These are phyloP conservation scores for Stomorhina lunata DNA, from an alignment of 2,888 invertebrate genomes.

Conservation along the genomic window DNA sequence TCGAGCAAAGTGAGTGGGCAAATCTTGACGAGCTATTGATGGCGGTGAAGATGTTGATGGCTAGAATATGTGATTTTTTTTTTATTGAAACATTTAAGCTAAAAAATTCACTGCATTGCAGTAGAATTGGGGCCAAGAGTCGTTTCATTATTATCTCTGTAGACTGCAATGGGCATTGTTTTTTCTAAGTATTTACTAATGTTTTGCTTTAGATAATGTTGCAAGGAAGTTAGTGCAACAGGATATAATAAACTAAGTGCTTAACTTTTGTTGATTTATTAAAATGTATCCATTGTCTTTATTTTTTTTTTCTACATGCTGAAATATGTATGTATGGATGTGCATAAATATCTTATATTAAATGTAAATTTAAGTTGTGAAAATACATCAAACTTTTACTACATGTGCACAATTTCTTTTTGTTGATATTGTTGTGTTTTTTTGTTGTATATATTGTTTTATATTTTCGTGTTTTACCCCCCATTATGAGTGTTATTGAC, in stretches of 20 bases:
- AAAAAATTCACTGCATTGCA: conserved; percentile 52
- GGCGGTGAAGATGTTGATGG: background rate
- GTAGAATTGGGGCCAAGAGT: conserved; percentile 61
- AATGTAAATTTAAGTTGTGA: conserved; percentile 45
- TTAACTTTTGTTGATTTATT: conserved; percentile 24
- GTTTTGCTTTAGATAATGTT: background rate
- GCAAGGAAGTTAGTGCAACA: conserved; percentile 23
- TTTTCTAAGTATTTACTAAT: background rate
- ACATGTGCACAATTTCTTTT: background rate
- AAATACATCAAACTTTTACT: conserved; percentile 41
- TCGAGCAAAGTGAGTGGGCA: conserved; percentile 4
- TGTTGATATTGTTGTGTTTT: background rate
- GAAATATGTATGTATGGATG: too few species aligned
- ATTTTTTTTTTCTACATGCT: background rate
- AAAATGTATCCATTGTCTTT: conserved; percentile 19
- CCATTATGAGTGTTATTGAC: conserved; percentile 62
- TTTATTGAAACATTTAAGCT: background rate
- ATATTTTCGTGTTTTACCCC: conserved; percentile 29
- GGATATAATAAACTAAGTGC: conserved; percentile 15
- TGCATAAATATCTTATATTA: conserved; percentile 12
- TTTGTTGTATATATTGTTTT: conserved; percentile 2
- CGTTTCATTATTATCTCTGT: conserved; percentile 44
- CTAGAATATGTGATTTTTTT: background rate
- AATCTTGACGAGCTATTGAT: too few species aligned
- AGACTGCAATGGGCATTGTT: background rate